Evolutionary conservation across 1,140 invertebrate genomes (phyloP), one percentile per base, ranked within the genome.

Genomic region (Eupristina koningsbergeri): DNA sequence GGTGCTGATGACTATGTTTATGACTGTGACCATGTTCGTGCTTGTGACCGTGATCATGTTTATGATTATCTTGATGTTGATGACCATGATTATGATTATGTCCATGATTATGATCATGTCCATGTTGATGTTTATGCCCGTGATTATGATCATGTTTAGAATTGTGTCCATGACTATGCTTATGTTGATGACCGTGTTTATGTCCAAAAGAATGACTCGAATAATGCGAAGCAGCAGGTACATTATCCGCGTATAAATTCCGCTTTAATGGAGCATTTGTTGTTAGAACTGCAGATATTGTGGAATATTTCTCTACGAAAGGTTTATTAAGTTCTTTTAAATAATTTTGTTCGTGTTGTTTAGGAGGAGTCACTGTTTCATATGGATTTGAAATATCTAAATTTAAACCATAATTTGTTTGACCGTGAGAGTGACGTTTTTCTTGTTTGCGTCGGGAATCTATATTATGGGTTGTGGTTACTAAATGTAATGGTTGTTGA

Each of bases 11-110:
- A 26, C 31, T 69, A 34, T 84, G 76, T 39, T 84, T 79, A 29
- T 84, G 76, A 29, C 67, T 69, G 63, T 84, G 76, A n/a, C 34
- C 50, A 50, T 80, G 64, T 15, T 80, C 77, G 8, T 84, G 77
- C 41, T 84, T 80, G 67, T 84, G 83, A 7, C 73, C 71, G 26
- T 84, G 77, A 34, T 76, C 31, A 53, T 84, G 83, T 22, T 84
- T 67, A 19, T 84, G 77, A 13, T 34, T 26, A 26, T 41, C 22
- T 6, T 80, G 77, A 80, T 84, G 83, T 2, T 73, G 50, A 31
- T 84, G 77, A 22, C 53, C 77, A 34, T 84, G 83, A 11, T 71
- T 61, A 39, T 84, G 67, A 8, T 74, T n/a, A 15, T 82, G 73
- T 11, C 47, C 47, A 69, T 84, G 77, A 67, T 80, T n/a, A 47